A percentile compares a stretch with the other conserved stretches of the same genome.
These are phyloP conservation scores for Cariama cristata DNA, from an alignment of 2,113 vertebrate genomes.

Conservation along the genomic window DNA sequence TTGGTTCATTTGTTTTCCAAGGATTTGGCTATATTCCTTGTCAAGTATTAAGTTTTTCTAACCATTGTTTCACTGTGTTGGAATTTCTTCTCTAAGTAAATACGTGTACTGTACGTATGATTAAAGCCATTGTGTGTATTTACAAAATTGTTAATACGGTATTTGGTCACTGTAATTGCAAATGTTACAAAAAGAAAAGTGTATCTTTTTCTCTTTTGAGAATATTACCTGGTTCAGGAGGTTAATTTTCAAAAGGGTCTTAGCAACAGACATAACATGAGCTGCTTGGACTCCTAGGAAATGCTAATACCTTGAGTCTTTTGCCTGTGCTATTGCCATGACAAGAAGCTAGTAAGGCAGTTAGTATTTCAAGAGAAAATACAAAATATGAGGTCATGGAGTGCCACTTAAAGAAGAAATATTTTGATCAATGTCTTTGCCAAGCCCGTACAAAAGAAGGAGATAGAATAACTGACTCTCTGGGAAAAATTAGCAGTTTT, in stretches of 20 bases:
- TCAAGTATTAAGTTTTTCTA: constrained; percentile 15
- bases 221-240: neutral
- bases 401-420: neutral
- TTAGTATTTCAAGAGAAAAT: neutral
- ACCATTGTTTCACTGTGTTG: neutral
- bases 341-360: neutral
- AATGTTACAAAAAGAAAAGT: neutral
- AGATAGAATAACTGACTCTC: neutral
- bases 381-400: neutral
- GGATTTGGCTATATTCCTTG: neutral
- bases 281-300: neutral
- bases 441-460: neutral
- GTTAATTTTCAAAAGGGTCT: neutral
- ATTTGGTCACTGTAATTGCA: neutral
- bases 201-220: neutral
- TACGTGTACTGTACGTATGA: neutral
- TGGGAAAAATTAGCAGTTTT: neutral
- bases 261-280: neutral
- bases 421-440: neutral
- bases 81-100: neutral
- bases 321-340: neutral
- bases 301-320: neutral
- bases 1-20: neutral
- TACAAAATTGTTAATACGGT: neutral
- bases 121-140: neutral